A percentile compares a stretch with the other conserved stretches of the same genome.
These are phyloP conservation scores for Hemithea aestivaria DNA, from an alignment of 2,888 invertebrate species.

Conservation along the genomic window DNA sequence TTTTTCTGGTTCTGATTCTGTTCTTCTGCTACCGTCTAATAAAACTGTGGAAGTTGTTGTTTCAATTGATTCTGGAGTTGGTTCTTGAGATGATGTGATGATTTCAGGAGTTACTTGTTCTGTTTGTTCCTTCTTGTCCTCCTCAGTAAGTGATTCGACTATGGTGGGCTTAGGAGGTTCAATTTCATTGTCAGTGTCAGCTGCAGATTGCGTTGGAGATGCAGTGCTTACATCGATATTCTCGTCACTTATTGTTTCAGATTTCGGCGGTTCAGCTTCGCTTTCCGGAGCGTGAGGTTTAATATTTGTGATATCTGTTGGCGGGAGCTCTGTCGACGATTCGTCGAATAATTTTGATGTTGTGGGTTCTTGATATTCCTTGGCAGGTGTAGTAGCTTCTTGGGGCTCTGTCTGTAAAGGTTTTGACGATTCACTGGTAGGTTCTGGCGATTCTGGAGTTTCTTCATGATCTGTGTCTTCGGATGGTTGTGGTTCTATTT, in stretches of 20 bases:
- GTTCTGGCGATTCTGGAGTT: conserved; percentile 6
- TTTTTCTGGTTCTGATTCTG: conserved; percentile 5
- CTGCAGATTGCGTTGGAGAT: conserved; percentile 1
- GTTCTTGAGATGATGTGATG: conserved; percentile 5
- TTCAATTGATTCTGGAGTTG: conserved; percentile 10
- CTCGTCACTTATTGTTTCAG: neutral
- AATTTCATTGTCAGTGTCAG: conserved; percentile 2
- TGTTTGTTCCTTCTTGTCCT: conserved; percentile 4
- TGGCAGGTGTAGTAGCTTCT: conserved; percentile 6
- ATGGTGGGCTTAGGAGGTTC: conserved; percentile 1
- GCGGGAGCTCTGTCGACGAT: conserved; percentile 4
- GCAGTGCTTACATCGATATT: conserved; percentile 6
- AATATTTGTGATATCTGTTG: conserved; percentile 6
- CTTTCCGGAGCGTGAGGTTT: conserved; percentile 7
- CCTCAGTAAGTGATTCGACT: conserved; percentile 4
- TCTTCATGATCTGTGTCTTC: conserved; percentile 1
- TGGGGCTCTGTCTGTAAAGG: conserved; percentile 1
- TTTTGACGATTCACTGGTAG: conserved; percentile 5
- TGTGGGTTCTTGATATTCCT: conserved; percentile 3
- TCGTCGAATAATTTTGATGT: conserved; percentile 2
- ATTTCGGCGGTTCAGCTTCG: conserved; percentile 8
- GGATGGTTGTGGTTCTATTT: conserved; percentile 5
- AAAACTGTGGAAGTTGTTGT: conserved; percentile 8
- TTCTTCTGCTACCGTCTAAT: conserved; percentile 11
- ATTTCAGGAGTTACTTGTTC: conserved; percentile 6